phyloP scores from a whole-genome alignment of 2,113 vertebrate species.

The Eclectus roratus region DNA sequence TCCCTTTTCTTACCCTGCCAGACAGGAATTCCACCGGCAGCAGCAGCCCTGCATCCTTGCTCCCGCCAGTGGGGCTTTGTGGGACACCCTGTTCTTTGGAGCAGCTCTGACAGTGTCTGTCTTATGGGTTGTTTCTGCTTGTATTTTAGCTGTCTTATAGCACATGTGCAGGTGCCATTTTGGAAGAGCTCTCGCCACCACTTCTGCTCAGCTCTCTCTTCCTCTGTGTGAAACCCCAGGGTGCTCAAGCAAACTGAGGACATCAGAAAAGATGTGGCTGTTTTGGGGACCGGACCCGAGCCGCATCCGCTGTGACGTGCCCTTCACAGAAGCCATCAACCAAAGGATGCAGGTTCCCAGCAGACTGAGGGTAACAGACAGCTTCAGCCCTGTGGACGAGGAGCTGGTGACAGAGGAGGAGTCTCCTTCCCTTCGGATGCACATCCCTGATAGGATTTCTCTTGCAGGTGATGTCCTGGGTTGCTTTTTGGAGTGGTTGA shows the following conservation, averaged over 20 bases:
- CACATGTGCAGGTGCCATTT: accelerated
- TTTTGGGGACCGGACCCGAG: neutral
- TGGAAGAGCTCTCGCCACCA: neutral
- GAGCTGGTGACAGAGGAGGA: neutral
- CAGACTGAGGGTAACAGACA: slow-evolving; percentile 64
- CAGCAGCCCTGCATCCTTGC: neutral
- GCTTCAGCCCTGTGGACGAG: neutral
- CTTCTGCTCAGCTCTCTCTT: neutral
- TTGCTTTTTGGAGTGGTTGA: neutral
- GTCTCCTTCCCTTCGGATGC: slow-evolving; percentile 69
- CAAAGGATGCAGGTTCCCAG: slow-evolving; percentile 78
- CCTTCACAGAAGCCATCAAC: slow-evolving; percentile 74
- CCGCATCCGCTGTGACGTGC: slow-evolving; percentile 25
- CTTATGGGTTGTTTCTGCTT: neutral
- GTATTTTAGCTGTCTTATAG: neutral
- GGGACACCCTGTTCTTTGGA: neutral
- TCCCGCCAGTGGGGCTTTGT: neutral
- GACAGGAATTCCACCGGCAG: neutral
- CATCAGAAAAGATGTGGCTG: neutral
- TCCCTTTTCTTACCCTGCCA: neutral
- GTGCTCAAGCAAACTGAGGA: neutral
- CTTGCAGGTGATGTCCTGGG: slow-evolving; percentile 66
- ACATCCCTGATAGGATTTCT: slow-evolving; percentile 77
- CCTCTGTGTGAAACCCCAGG: neutral
- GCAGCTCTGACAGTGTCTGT: neutral